Percentiles rank a stretch among this genome's conserved stretches.
phyloP scores from a whole-genome alignment of 2,888 invertebrate genomes.

The Neocrepidodera transversa region DNA sequence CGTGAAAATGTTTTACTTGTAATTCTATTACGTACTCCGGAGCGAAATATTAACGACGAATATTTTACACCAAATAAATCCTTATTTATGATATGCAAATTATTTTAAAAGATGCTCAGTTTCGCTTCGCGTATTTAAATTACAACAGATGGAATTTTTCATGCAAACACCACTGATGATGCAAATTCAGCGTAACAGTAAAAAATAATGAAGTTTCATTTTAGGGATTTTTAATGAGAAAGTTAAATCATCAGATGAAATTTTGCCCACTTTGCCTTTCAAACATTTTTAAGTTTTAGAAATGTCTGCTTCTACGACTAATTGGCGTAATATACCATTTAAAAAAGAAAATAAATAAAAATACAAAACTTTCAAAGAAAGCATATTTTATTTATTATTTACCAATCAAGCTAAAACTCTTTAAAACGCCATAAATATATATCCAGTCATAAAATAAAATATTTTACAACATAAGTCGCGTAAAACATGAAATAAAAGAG shows the following conservation, averaged over 20 bases:
- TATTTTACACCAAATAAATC: conserved; percentile 45
- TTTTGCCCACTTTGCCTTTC: background rate
- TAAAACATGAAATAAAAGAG: too few relatives aligned
- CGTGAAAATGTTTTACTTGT: conserved; percentile 55
- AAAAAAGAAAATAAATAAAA: too few relatives aligned
- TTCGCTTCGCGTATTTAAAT: conserved; percentile 24
- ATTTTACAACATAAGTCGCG: too few relatives aligned
- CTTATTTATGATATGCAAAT: conserved; percentile 43
- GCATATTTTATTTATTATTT: too few relatives aligned
- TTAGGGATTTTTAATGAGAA: background rate
- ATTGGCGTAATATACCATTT: too few relatives aligned
- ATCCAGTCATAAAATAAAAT: too few relatives aligned
- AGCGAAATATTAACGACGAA: conserved; percentile 41
- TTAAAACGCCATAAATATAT: too few relatives aligned
- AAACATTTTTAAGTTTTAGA: too few relatives aligned
- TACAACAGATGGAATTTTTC: conserved; percentile 22
- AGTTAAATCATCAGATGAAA: background rate
- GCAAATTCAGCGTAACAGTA: conserved; percentile 21
- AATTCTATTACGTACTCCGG: conserved; percentile 51
- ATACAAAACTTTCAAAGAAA: too few relatives aligned
- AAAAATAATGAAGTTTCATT: conserved; percentile 11
- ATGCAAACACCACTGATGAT: conserved; percentile 14
- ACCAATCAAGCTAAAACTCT: too few relatives aligned
- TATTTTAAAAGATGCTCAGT: conserved; percentile 29
- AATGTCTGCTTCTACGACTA: too few relatives aligned